Base-by-base conservation (phyloP, 1,140 invertebrate genomes). In the Rhyzopertha dominica region DNA sequence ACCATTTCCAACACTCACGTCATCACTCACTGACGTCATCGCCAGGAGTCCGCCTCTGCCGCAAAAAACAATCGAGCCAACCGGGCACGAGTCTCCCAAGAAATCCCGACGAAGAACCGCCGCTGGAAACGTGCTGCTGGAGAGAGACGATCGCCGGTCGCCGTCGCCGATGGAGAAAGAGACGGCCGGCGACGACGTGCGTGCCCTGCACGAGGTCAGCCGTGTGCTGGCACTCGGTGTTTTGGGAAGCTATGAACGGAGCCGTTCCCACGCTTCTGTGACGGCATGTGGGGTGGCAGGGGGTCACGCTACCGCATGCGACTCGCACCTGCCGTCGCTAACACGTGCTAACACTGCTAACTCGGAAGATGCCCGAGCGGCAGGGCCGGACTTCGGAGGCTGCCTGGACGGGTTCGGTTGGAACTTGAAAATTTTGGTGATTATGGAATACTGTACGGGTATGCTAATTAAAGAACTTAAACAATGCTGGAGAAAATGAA, bases 131-230 rank as follows among this genome's bases (percentile, higher is more conserved):
- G 12, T n/a, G 47, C 60, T 65, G 65, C 60, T 63, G 65, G 63
- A 59, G 66, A 63, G 66, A 41, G 24, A 40, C 46, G 34, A 28
- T 51, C 59, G 63, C 69, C 65, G 63, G 67, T 66, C 53, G 65
- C n/a, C n/a, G n/a, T n/a, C n/a, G n/a, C n/a, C 18, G 26, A 29
- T 10, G 8, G 25, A 29, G 26, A 42, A 2, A 13, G 40, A 29
- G 65, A 62, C 63, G 66, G 65, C 66, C 63, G 43, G 70, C 71
- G 66, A 69, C 71, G 71, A 72, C 67, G 48, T 31, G 38, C 31
- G 32, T 36, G 49, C 42, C 49, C 44, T 47, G 49, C 49, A 46
- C 41, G 44, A 46, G 48, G 48, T 50, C 49, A 46, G 34, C 44
- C 32, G 36, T 51, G 49, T 44, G 48, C 48, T 42, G 45, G 37